Conservation (phyloP, 2,888 invertebrate species). For the Acleris literana region DNA sequence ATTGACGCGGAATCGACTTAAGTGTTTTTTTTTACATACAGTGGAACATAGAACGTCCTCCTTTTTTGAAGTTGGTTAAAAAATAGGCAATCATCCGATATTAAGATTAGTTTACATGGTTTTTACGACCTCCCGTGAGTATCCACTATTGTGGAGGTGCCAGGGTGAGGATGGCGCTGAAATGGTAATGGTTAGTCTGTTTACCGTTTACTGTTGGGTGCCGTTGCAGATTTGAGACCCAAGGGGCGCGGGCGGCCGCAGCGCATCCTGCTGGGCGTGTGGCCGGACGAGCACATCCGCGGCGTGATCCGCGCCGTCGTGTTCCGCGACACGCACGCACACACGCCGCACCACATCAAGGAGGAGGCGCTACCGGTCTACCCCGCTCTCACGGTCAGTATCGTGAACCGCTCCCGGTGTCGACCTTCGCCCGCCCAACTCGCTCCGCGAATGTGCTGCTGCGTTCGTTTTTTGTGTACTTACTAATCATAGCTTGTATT, state of each 20-base stretch:
- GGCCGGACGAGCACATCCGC: conserved; percentile 97
- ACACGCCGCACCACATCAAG: conserved; percentile 91
- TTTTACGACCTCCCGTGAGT: background rate
- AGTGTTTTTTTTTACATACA: no score
- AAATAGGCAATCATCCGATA: no score
- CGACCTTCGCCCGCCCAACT: conserved; percentile 34
- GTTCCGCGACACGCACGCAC: conserved; percentile 91
- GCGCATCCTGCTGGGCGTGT: conserved; percentile 94
- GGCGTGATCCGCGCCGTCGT: conserved; percentile 96
- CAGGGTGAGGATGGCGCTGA: conserved; percentile 5
- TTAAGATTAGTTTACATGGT: background rate
- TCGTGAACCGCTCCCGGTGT: conserved; percentile 41
- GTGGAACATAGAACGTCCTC: no score
- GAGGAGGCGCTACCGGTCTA: conserved; percentile 85
- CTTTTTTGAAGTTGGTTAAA: no score
- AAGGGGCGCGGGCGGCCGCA: conserved; percentile 96
- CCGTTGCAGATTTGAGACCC: conserved; percentile 90
- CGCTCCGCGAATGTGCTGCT: conserved; percentile 62
- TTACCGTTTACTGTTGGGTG: conserved; percentile 79
- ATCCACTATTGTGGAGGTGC: background rate
- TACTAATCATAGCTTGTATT: background rate
- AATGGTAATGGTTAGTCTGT: conserved; percentile 56
- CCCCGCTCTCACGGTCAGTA: conserved; percentile 80
- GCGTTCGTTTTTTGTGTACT: conserved; percentile 44
- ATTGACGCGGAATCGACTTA: no score